These are phyloP conservation scores for Leptinotarsa rubiginosa DNA, from an alignment of 2,888 invertebrate species.

Conservation along the genomic window DNA sequence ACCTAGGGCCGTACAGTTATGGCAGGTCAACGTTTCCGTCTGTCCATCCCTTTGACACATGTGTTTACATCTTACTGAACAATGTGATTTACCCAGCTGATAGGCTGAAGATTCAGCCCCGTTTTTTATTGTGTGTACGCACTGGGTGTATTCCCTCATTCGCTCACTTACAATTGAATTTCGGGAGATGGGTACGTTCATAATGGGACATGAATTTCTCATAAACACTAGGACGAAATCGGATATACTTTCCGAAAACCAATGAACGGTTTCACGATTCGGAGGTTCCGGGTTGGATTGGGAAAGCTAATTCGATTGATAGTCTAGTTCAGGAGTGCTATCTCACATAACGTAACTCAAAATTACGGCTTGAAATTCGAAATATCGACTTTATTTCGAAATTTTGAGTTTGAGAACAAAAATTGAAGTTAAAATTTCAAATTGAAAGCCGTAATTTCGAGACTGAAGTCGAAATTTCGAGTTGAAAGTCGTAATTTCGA, in stretches of 20 bases:
- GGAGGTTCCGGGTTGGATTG: neutral
- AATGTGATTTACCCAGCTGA: constrained; percentile 54
- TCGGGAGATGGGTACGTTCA: constrained; percentile 23
- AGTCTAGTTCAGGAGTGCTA: too few relatives aligned
- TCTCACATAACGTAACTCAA: too few relatives aligned
- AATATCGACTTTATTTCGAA: too few relatives aligned
- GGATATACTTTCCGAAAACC: neutral
- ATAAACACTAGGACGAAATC: neutral
- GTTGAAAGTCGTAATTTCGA: too few relatives aligned
- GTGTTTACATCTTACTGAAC: constrained; percentile 48
- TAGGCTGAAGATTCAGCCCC: constrained; percentile 38
- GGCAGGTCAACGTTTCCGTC: constrained; percentile 52
- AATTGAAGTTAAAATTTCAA: too few relatives aligned
- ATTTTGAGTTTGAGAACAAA: too few relatives aligned
- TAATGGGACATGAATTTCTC: constrained; percentile 17
- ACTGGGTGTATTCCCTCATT: constrained; percentile 21
- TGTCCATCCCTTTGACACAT: constrained; percentile 48
- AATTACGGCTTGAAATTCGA: too few relatives aligned
- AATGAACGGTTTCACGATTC: neutral
- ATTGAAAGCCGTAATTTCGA: too few relatives aligned
- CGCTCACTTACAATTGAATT: constrained; percentile 22
- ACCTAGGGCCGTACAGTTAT: constrained; percentile 46
- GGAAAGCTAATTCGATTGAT: too few relatives aligned
- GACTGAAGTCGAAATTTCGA: too few relatives aligned
- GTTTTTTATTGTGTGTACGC: constrained; percentile 23